These are phyloP conservation scores for Drosophila murphyi DNA, from an alignment of 1,140 invertebrate species.

Conservation along the genomic window DNA sequence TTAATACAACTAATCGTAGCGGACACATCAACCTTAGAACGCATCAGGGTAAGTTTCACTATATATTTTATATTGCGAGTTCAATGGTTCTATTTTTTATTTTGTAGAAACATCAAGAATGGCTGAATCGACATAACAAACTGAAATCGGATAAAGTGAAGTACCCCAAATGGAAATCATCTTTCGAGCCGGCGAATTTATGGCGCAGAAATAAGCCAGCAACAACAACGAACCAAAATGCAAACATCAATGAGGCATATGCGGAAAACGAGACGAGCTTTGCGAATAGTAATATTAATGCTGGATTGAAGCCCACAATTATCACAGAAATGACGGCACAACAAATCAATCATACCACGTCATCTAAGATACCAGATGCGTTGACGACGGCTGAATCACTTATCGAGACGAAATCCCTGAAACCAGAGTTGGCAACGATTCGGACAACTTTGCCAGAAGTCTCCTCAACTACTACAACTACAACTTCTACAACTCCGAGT, in stretches of 20 bases:
- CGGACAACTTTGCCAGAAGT: constrained; percentile 20
- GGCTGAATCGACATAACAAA: constrained; percentile 66
- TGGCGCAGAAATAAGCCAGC: constrained; percentile 64
- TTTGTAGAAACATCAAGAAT: constrained; percentile 79
- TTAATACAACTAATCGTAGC: constrained; percentile 46
- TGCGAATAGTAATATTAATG: constrained; percentile 6
- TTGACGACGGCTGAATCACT: constrained; percentile 1
- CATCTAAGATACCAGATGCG: not conserved
- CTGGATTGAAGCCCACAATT: constrained; percentile 16
- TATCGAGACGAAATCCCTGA: constrained; percentile 23
- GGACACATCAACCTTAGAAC: constrained; percentile 62
- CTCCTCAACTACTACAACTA: constrained; percentile 39
- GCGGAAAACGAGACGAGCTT: constrained; percentile 63
- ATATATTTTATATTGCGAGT: not conserved
- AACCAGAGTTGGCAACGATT: not conserved
- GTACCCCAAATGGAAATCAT: constrained; percentile 46
- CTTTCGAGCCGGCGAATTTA: constrained; percentile 62
- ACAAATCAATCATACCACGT: not conserved
- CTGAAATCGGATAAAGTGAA: constrained; percentile 44
- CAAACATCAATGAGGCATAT: constrained; percentile 70
- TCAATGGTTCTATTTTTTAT: not conserved
- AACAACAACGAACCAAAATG: constrained; percentile 32
- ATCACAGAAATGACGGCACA: constrained; percentile 2
- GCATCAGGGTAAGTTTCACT: constrained; percentile 54
- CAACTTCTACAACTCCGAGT: constrained; percentile 42